phyloP scores from a whole-genome alignment of 1,140 invertebrate genomes.

The Monochamus saltuarius region DNA sequence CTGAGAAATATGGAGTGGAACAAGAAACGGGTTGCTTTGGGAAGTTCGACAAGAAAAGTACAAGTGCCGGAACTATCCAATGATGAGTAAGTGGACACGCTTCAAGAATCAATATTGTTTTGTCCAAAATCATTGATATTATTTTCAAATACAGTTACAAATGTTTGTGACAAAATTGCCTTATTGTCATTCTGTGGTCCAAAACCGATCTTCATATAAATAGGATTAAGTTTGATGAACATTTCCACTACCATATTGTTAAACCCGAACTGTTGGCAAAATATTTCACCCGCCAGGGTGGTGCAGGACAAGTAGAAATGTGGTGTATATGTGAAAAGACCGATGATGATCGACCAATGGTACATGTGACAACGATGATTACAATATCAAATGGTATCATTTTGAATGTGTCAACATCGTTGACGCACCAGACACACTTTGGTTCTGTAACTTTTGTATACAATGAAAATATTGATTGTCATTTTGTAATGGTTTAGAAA shows the following conservation, averaged over 20 bases:
- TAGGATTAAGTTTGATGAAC: conserved; percentile 5
- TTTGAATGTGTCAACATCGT: conserved; percentile 6
- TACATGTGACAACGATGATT: conserved; percentile 19
- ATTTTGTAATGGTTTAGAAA: too few relatives aligned
- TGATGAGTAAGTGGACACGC: too few relatives aligned
- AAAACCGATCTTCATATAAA: not conserved
- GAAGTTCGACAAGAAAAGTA: too few relatives aligned
- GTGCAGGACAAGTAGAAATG: not conserved
- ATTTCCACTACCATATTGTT: conserved; percentile 1
- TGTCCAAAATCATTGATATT: conserved; percentile 4
- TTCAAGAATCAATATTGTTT: not conserved
- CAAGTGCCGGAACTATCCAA: too few relatives aligned
- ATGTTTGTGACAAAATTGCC: conserved; percentile 9
- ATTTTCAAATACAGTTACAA: conserved; percentile 12
- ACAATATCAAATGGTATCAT: conserved; percentile 8
- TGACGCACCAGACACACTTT: not conserved
- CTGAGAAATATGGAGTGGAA: conserved; percentile 6
- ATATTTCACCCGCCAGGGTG: not conserved
- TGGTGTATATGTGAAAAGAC: not conserved
- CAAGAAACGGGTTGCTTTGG: too few relatives aligned
- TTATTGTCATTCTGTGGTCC: conserved; percentile 19
- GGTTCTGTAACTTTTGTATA: conserved; percentile 9
- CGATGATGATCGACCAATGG: conserved; percentile 6
- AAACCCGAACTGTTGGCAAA: not conserved
- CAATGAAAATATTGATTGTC: not conserved